Conservation (phyloP, 2,888 invertebrate genomes). For the Oligia strigilis region DNA sequence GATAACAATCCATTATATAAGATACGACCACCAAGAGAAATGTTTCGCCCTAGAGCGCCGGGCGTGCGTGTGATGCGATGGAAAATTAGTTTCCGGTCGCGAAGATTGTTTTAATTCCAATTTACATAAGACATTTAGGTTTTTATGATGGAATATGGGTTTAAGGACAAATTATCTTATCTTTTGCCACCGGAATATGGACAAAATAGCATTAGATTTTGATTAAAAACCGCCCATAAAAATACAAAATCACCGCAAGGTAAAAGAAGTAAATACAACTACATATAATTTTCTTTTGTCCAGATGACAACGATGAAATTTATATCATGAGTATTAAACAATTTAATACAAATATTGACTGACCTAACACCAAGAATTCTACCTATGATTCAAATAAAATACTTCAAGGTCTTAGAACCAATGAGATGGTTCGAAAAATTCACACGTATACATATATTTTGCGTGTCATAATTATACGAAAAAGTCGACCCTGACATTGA, state of each 20-base stretch:
- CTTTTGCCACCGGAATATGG: too few species aligned
- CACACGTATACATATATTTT: constrained; percentile 6
- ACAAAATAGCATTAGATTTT: not conserved
- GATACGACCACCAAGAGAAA: constrained; percentile 7
- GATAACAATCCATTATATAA: constrained; percentile 29
- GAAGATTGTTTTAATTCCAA: constrained; percentile 1
- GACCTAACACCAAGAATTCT: constrained; percentile 4
- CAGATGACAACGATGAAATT: not conserved
- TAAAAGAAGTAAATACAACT: not conserved
- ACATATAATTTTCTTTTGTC: too few species aligned
- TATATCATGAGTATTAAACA: not conserved
- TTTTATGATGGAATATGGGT: not conserved
- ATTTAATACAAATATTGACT: constrained; percentile 17
- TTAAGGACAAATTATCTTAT: not conserved
- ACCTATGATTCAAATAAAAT: constrained; percentile 20
- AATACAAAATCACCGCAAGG: too few species aligned
- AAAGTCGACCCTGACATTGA: constrained; percentile 35
- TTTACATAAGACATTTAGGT: not conserved
- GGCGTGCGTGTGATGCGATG: constrained; percentile 36
- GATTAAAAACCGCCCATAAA: not conserved
- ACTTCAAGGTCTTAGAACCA: constrained; percentile 38
- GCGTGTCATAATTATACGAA: constrained; percentile 16
- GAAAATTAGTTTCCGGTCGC: constrained; percentile 38
- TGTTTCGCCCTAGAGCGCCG: constrained; percentile 29
- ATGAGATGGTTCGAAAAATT: constrained; percentile 52